phyloP scores from a whole-genome alignment of 2,113 vertebrate species.

The Trochalopteron elliotii region DNA sequence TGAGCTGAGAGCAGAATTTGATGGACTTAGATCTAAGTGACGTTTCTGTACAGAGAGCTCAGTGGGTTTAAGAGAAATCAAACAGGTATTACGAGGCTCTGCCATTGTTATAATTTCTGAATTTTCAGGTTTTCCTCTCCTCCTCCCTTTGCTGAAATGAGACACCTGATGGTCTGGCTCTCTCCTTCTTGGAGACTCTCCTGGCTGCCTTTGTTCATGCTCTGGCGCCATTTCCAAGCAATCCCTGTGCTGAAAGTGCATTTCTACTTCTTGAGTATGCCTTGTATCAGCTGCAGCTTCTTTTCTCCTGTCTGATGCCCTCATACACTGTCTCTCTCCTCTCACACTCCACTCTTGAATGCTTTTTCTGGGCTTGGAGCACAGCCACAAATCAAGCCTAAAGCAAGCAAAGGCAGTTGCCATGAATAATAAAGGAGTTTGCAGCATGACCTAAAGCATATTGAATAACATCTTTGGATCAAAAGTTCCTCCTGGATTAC shows the following conservation, averaged over 20 bases:
- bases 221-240: neutral
- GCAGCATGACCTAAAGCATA: neutral
- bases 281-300: neutral
- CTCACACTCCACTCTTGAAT: neutral
- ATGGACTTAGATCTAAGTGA: neutral
- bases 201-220: neutral
- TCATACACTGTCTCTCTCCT: neutral
- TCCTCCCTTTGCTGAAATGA: neutral
- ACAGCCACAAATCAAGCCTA: neutral
- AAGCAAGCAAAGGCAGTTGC: neutral
- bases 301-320: neutral
- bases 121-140: neutral
- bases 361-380: neutral
- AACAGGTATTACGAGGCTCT: neutral
- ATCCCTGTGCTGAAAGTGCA: neutral
- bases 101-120: neutral
- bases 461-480: neutral
- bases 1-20: neutral
- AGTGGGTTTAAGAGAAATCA: neutral
- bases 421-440: constrained; percentile 8
- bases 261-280: neutral
- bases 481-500: neutral
- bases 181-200: neutral
- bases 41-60: neutral
- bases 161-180: neutral